Conservation (phyloP, 2,888 invertebrate species). For the Coelopa pilipes region DNA sequence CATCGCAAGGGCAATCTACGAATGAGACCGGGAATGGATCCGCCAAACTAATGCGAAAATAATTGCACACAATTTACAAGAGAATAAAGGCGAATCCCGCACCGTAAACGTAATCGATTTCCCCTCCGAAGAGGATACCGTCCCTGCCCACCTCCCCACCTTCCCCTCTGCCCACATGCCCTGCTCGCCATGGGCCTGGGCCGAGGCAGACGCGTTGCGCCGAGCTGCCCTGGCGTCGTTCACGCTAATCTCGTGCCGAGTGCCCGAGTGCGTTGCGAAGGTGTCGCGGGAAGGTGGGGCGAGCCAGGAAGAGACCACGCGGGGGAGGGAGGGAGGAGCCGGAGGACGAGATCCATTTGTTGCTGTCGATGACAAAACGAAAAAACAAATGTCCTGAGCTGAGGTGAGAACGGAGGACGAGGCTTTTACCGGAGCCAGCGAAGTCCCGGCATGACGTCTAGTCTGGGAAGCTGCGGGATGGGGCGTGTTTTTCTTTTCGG, state of each 20-base stretch:
- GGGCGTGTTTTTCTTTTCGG: no score
- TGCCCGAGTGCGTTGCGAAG: no score
- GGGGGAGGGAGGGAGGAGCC: neutral
- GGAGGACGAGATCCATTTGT: slow-evolving; percentile 18
- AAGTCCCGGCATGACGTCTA: no score
- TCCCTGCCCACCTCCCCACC: slow-evolving; percentile 22
- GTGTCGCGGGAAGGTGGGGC: neutral
- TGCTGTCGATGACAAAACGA: slow-evolving; percentile 5
- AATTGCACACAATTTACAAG: slow-evolving; percentile 44
- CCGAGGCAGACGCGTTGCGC: neutral
- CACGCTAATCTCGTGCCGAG: no score
- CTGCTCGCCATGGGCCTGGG: no score
- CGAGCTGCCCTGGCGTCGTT: no score
- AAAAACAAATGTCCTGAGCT: slow-evolving; percentile 7
- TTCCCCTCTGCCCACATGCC: no score
- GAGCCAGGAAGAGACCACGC: neutral
- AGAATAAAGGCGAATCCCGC: slow-evolving; percentile 39
- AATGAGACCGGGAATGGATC: neutral
- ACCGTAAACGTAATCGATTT: slow-evolving; percentile 39
- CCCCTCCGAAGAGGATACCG: slow-evolving; percentile 13
- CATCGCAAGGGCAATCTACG: slow-evolving; percentile 25
- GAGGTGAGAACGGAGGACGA: neutral
- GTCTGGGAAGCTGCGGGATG: no score
- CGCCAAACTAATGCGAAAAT: slow-evolving; percentile 40
- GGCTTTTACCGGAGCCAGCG: no score